phyloP scores from a whole-genome alignment of 2,113 vertebrate genomes.

The Nanorana parkeri region DNA sequence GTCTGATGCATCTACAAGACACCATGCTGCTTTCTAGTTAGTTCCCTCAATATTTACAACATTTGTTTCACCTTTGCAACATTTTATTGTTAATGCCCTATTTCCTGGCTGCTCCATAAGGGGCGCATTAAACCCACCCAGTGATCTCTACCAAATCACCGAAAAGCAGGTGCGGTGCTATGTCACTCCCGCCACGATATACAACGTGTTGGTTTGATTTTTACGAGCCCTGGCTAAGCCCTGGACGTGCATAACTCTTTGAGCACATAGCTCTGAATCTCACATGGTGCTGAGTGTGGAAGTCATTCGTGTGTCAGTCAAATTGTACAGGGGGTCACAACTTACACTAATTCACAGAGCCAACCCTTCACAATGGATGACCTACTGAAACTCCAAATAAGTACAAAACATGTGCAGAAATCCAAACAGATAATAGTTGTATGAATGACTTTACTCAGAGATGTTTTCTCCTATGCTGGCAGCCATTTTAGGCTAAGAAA shows the following conservation, averaged over 20 bases:
- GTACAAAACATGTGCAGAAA: too few relatives aligned
- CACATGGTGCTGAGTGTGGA: background rate
- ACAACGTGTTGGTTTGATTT: conserved; percentile 38
- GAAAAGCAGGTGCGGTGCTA: conserved; percentile 17
- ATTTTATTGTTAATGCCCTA: conserved; percentile 37
- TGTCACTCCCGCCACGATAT: conserved; percentile 24
- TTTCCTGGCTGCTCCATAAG: conserved; percentile 45
- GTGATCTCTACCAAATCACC: conserved; percentile 12
- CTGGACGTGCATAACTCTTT: conserved; percentile 19
- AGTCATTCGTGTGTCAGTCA: background rate
- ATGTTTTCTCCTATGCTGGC: too few relatives aligned
- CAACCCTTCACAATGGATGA: too few relatives aligned
- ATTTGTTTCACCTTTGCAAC: conserved; percentile 41
- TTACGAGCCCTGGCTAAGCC: conserved; percentile 9
- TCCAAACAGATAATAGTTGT: too few relatives aligned
- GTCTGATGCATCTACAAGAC: background rate
- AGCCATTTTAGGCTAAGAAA: too few relatives aligned
- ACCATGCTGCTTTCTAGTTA: conserved; percentile 8
- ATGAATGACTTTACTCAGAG: too few relatives aligned
- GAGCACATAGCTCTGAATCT: background rate
- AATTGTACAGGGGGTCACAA: too few relatives aligned
- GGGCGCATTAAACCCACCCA: conserved; percentile 36
- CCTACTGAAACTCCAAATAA: too few relatives aligned
- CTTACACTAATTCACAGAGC: too few relatives aligned
- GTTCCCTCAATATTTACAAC: conserved; percentile 48